phyloP scores from a whole-genome alignment of 2,888 invertebrate species.

The Schizotus pectinicornis region DNA sequence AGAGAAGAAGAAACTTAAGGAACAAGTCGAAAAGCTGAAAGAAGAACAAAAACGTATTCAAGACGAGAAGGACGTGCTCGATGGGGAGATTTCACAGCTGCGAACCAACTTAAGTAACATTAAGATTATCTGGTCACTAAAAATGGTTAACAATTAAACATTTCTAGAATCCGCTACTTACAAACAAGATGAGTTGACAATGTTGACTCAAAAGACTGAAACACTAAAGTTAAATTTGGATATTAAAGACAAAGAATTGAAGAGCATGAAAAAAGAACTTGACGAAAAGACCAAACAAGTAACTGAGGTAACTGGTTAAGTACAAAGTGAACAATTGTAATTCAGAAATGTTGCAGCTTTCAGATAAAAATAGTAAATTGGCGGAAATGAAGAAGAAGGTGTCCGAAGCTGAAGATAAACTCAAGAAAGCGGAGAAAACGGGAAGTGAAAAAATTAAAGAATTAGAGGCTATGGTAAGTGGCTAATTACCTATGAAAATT shows the following conservation, averaged over 20 bases:
- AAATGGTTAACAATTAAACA: neutral
- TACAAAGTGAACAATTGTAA: constrained; percentile 4
- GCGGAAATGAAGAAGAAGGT: constrained; percentile 70
- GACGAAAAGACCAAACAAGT: constrained; percentile 66
- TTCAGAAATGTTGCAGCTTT: constrained; percentile 59
- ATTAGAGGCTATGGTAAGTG: constrained; percentile 67
- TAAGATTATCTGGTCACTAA: constrained; percentile 20
- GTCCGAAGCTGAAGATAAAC: constrained; percentile 72
- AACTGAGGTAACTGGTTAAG: constrained; percentile 61
- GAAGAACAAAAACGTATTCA: constrained; percentile 59
- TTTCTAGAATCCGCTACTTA: constrained; percentile 62
- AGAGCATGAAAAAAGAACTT: constrained; percentile 66
- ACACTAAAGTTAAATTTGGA: constrained; percentile 69
- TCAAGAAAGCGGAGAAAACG: constrained; percentile 65
- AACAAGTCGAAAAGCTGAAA: constrained; percentile 60
- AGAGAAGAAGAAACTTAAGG: constrained; percentile 64
- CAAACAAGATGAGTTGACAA: constrained; percentile 63
- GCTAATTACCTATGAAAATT: too few relatives aligned
- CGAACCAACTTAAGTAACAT: constrained; percentile 44
- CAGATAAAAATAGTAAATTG: constrained; percentile 68
- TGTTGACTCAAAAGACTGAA: constrained; percentile 68
- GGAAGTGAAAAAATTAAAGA: constrained; percentile 66
- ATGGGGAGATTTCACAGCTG: constrained; percentile 54
- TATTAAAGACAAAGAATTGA: constrained; percentile 68
- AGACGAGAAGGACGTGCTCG: constrained; percentile 64